phyloP scores from a whole-genome alignment of 35 echinoderm and acorn worm species.

The Holothuria glaberrima region DNA sequence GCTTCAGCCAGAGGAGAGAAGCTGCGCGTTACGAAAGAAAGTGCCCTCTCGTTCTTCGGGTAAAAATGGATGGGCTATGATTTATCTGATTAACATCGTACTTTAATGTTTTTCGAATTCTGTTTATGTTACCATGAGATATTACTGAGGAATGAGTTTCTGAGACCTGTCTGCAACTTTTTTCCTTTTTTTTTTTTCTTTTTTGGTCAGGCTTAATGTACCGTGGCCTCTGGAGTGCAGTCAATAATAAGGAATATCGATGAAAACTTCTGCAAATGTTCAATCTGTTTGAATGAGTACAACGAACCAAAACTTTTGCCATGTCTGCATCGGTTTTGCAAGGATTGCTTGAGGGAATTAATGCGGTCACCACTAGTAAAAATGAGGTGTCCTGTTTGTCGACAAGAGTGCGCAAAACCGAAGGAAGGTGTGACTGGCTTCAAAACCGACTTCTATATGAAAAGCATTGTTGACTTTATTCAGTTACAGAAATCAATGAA shows the following conservation, averaged over 20 bases:
- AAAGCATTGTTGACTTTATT: neutral
- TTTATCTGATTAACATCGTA: no score
- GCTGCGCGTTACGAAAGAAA: no score
- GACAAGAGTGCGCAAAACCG: neutral
- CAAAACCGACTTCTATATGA: constrained; percentile 10
- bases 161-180: no score
- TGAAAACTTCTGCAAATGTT: neutral
- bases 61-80: no score
- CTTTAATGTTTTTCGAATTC: no score
- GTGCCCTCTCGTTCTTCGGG: no score
- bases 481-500: constrained; percentile 4
- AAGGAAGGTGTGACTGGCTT: neutral
- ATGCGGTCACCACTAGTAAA: neutral
- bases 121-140: no score
- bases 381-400: neutral
- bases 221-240: no score
- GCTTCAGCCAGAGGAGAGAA: no score
- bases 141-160: no score
- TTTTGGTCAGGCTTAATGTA: no score
- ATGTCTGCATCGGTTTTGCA: constrained; percentile 8
- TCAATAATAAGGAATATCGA: neutral
- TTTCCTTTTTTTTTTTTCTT: no score
- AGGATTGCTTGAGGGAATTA: neutral
- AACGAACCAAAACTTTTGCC: constrained; percentile 33
- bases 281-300: neutral